Conservation (phyloP, 2,888 invertebrate species). For the Drosophila tanythrix region DNA sequence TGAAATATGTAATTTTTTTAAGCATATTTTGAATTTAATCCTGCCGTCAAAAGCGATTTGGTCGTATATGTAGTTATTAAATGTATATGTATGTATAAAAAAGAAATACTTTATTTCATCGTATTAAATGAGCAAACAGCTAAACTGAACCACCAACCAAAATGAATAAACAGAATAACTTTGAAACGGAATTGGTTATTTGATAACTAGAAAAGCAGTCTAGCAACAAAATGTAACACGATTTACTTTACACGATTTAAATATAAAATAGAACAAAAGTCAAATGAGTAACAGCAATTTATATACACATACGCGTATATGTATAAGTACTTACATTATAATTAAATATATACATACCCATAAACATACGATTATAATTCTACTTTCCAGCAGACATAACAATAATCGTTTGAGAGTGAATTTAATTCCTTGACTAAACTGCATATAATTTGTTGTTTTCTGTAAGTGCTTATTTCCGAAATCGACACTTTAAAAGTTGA, state of each 20-base stretch:
- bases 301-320: constrained; percentile 22
- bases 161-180: constrained; percentile 48
- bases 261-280: constrained; percentile 1
- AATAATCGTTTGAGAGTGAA: constrained; percentile 21
- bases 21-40: constrained; percentile 76
- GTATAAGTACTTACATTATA: constrained; percentile 10
- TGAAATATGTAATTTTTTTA: constrained; percentile 70
- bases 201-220: constrained; percentile 39
- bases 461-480: constrained; percentile 5
- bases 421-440: constrained; percentile 30
- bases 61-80: constrained; percentile 61
- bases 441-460: constrained; percentile 37
- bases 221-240: constrained; percentile 57
- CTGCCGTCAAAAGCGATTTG: constrained; percentile 79
- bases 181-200: constrained; percentile 54
- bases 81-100: constrained; percentile 50
- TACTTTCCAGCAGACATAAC: constrained; percentile 15
- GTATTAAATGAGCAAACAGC: constrained; percentile 48
- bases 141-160: constrained; percentile 61
- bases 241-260: constrained; percentile 67
- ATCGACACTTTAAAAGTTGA: not conserved
- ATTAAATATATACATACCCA: constrained; percentile 2
- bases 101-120: constrained; percentile 48
- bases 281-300: constrained; percentile 17
- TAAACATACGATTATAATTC: constrained; percentile 3